phyloP scores from a whole-genome alignment of 2,888 invertebrate genomes.

The Mycogona germanica region DNA sequence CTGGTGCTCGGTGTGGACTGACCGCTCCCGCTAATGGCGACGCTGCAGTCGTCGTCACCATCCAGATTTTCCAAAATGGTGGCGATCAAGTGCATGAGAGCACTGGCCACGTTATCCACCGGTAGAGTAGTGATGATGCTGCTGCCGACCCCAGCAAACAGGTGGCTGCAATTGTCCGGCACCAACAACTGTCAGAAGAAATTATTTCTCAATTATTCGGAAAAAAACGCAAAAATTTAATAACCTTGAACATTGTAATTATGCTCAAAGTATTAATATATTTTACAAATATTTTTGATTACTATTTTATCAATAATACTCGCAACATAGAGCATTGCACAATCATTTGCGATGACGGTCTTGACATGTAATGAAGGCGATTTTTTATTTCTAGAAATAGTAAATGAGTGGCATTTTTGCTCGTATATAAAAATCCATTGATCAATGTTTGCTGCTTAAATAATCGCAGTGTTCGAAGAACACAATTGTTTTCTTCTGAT shows the following conservation, averaged over 20 bases:
- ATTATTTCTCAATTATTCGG: conserved; percentile 23
- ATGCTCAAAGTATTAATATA: background rate
- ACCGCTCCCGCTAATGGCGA: background rate
- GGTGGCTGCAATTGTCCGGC: conserved; percentile 28
- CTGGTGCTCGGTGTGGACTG: background rate
- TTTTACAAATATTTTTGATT: background rate
- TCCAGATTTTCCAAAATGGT: background rate
- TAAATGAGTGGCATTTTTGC: too few species aligned
- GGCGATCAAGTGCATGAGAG: conserved; percentile 14
- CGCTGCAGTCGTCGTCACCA: background rate
- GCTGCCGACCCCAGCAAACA: conserved; percentile 22
- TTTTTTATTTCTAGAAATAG: too few species aligned
- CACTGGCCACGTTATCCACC: conserved; percentile 32
- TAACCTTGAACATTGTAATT: background rate
- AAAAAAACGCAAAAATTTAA: conserved; percentile 1
- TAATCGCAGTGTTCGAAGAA: too few species aligned
- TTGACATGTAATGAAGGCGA: too few species aligned
- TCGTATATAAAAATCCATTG: too few species aligned
- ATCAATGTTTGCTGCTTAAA: too few species aligned
- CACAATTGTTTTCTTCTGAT: too few species aligned
- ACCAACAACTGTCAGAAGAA: conserved; percentile 28
- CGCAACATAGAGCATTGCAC: too few species aligned
- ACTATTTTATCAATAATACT: too few species aligned
- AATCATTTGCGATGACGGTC: too few species aligned
- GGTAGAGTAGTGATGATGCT: conserved; percentile 29